Evolutionary conservation across 2,113 vertebrate species (phyloP).

Genomic region (Tupaia tana): DNA sequence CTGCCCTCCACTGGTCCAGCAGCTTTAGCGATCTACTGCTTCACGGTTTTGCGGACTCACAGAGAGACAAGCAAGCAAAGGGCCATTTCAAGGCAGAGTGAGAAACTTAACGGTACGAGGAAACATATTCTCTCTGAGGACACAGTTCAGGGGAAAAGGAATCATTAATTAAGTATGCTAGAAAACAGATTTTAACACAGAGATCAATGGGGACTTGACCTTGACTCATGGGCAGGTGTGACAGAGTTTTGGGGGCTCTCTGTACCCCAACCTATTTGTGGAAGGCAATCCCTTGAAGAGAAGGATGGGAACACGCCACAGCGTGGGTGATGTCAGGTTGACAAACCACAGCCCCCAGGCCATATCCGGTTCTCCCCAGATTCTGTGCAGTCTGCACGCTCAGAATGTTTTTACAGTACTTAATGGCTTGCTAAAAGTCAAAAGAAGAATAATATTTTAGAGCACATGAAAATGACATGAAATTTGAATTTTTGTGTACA

Average conservation of each 20-base stretch:
- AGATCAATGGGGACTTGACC: background rate
- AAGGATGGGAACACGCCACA: background rate
- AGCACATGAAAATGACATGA: background rate
- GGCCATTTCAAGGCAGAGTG: background rate
- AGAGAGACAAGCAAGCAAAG: background rate
- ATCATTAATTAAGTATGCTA: background rate
- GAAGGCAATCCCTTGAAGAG: background rate
- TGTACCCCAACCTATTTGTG: background rate
- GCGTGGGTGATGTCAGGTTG: fast-evolving
- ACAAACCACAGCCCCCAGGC: background rate
- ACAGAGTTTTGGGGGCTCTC: background rate
- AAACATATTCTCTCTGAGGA: background rate
- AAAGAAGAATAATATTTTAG: background rate
- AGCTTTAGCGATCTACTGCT: background rate
- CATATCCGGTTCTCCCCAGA: background rate
- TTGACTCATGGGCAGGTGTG: background rate
- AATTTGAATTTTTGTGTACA: background rate
- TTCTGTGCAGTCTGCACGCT: background rate
- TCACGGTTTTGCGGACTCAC: background rate
- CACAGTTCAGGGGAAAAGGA: background rate
- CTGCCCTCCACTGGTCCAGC: background rate
- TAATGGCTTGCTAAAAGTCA: background rate
- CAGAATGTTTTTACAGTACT: background rate
- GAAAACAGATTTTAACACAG: background rate
- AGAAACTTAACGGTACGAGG: background rate